These are phyloP conservation scores for Okapia johnstoni DNA, from an alignment of 2,113 vertebrate species.

Conservation along the genomic window DNA sequence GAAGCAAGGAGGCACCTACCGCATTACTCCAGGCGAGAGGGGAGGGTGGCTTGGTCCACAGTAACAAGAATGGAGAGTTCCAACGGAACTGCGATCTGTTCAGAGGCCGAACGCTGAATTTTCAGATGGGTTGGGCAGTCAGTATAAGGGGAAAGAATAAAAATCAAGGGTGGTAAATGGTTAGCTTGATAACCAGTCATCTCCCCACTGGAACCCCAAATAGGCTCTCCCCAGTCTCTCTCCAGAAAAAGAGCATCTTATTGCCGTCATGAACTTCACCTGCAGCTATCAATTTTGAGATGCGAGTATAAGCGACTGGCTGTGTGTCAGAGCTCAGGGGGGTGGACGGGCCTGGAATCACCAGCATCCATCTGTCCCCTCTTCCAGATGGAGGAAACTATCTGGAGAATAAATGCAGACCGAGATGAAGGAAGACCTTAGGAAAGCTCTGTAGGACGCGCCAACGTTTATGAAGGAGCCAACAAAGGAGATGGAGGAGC, in stretches of 20 bases:
- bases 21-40: fast-evolving
- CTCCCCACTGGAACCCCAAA: neutral
- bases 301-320: fast-evolving
- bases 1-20: neutral
- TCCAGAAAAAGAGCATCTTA: neutral
- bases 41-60: fast-evolving
- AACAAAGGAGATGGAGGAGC: neutral
- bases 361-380: neutral
- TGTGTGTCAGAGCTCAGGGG: neutral
- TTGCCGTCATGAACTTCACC: neutral
- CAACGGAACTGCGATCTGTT: fast-evolving
- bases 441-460: neutral
- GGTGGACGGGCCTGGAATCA: neutral
- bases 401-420: neutral
- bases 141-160: neutral
- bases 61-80: neutral
- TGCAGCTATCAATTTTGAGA: neutral
- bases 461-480: neutral
- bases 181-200: neutral
- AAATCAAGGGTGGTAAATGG: too few species aligned
- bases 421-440: neutral
- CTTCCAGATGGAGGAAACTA: neutral
- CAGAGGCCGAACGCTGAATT: neutral
- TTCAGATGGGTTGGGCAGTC: neutral
- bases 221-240: neutral